Conservation (phyloP, 2,113 vertebrate species). For the Noturus placidus region DNA sequence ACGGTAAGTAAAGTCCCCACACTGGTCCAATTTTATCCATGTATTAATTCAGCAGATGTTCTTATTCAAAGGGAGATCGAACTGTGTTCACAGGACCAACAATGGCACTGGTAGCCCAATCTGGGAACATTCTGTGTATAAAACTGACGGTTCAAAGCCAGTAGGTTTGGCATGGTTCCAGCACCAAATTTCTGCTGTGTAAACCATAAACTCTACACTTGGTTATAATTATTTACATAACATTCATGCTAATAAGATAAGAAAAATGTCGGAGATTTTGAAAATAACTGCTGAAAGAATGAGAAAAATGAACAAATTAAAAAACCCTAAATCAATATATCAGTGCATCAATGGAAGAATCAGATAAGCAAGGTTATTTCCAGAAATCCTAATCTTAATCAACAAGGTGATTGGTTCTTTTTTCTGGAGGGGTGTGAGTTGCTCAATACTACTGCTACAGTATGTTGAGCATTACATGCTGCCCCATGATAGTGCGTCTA, state of each 20-base stretch:
- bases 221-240: neutral
- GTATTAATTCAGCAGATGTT: neutral
- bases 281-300: neutral
- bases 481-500: no score
- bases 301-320: neutral
- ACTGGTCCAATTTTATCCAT: neutral
- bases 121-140: neutral
- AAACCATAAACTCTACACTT: neutral
- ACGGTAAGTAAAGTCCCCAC: constrained; percentile 74
- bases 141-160: neutral
- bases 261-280: neutral
- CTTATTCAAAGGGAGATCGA: neutral
- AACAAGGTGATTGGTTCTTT: neutral
- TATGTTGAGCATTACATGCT: no score
- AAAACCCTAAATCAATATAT: neutral
- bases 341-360: neutral
- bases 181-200: neutral
- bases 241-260: neutral
- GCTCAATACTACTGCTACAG: neutral
- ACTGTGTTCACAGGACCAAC: neutral
- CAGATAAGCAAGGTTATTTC: neutral
- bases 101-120: neutral
- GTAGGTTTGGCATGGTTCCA: neutral
- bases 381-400: neutral
- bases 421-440: neutral